phyloP scores from a whole-genome alignment of 2,797 vertebrate species.

The Mus minutoides region DNA sequence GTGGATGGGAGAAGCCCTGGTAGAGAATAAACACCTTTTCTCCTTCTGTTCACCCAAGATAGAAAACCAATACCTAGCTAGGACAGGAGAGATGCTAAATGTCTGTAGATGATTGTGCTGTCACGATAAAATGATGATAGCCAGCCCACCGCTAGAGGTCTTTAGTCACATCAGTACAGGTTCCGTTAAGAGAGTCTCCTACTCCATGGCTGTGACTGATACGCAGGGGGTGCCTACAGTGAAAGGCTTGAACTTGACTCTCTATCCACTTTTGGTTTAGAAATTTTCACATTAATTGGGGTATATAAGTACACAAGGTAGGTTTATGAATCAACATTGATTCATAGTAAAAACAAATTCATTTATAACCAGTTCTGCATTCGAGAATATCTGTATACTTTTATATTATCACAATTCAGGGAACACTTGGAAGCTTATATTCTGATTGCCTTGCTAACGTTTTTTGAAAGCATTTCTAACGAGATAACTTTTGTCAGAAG shows the following conservation, averaged over 20 bases:
- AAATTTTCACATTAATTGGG: neutral
- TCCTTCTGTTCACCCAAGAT: neutral
- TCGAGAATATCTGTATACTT: neutral
- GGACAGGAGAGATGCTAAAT: neutral
- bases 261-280: neutral
- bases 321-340: neutral
- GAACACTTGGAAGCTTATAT: neutral
- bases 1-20: neutral
- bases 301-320: neutral
- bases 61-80: neutral
- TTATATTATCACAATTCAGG: neutral
- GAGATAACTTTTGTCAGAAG: conserved; percentile 53
- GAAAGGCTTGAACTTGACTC: neutral
- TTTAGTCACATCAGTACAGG: fast-evolving
- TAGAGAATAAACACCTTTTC: neutral
- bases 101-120: neutral
- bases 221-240: too few species aligned
- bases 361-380: neutral
- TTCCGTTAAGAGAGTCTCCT: neutral
- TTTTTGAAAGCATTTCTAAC: conserved; percentile 61
- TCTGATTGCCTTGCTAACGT: conserved; percentile 56
- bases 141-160: neutral
- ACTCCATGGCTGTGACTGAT: neutral
- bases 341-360: neutral
- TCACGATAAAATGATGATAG: neutral